These are phyloP conservation scores for Corynorhinus townsendii DNA, from an alignment of 2,113 vertebrate genomes.

Conservation along the genomic window DNA sequence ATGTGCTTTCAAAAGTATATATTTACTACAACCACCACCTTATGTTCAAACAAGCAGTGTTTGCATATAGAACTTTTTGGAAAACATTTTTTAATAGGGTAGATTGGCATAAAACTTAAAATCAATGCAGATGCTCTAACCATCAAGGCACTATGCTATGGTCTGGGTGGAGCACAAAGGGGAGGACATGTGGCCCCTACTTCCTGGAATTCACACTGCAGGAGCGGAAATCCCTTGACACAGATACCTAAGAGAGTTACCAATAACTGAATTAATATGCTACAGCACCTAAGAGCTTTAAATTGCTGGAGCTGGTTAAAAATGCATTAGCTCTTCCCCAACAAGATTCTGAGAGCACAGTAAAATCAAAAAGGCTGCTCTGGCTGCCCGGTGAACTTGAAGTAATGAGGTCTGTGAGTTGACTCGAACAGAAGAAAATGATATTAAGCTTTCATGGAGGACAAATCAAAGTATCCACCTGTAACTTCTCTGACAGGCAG, in stretches of 20 bases:
- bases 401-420: conserved; percentile 60
- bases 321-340: conserved; percentile 43
- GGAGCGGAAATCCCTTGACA: neutral
- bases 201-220: neutral
- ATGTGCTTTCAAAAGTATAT: neutral
- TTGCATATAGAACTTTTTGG: neutral
- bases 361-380: conserved; percentile 37
- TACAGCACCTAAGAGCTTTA: neutral
- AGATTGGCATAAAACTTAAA: neutral
- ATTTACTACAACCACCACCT: neutral
- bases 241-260: neutral
- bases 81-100: neutral
- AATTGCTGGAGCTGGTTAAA: conserved; percentile 43
- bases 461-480: conserved; percentile 60
- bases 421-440: conserved; percentile 61
- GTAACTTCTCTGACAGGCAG: conserved; percentile 35
- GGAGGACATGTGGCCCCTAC: neutral
- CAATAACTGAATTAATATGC: neutral
- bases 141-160: neutral
- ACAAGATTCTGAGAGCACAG: neutral
- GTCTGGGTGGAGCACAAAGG: neutral
- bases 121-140: neutral
- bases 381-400: conserved; percentile 18
- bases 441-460: conserved; percentile 57
- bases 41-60: neutral